phyloP scores from a whole-genome alignment of 2,888 invertebrate species.

The Noctua janthina region DNA sequence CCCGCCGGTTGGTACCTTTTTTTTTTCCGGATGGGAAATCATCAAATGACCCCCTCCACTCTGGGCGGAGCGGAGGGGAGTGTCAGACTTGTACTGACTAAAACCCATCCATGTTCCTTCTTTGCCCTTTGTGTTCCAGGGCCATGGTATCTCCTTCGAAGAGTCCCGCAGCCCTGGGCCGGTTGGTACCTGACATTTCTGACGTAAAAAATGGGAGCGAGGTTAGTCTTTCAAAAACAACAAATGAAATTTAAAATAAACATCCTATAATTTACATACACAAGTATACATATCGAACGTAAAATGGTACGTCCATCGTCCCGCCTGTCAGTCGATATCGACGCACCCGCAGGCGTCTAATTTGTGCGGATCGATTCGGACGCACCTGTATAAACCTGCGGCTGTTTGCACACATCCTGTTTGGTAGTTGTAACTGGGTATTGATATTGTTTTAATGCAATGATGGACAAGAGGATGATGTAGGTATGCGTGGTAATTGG shows the following conservation, averaged over 20 bases:
- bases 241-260: background rate
- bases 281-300: background rate
- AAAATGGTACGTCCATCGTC: constrained; percentile 22
- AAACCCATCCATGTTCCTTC: too few species aligned
- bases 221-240: background rate
- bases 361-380: constrained; percentile 32
- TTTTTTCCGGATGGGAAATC: too few species aligned
- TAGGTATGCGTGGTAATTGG: constrained; percentile 6
- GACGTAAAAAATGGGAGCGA: background rate
- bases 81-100: too few species aligned
- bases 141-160: too few species aligned
- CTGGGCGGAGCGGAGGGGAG: too few species aligned
- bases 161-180: too few species aligned
- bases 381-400: constrained; percentile 20
- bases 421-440: constrained; percentile 33
- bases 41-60: too few species aligned
- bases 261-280: background rate
- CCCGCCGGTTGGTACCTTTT: too few species aligned
- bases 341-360: constrained; percentile 41
- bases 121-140: too few species aligned
- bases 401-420: constrained; percentile 35
- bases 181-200: too few species aligned
- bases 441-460: constrained; percentile 36
- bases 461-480: constrained; percentile 23
- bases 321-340: constrained; percentile 29